Base-by-base conservation (phyloP, 2,888 invertebrate genomes). In the Platycnemis pennipes region DNA sequence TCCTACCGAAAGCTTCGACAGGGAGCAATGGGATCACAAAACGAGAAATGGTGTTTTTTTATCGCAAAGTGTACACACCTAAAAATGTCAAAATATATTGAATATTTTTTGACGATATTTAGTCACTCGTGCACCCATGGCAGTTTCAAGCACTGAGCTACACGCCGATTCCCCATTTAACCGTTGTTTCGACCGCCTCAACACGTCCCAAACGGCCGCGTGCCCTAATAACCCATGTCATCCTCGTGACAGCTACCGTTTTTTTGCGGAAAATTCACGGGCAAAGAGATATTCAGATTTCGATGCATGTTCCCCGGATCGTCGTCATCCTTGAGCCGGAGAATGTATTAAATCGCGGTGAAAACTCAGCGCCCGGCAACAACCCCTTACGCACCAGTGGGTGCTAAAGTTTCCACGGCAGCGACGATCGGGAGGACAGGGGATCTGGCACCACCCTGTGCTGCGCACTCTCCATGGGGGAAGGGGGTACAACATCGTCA, bases 341-440 rank as follows among this genome's bases (percentile, higher is more conserved):
- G 77, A 77, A 77, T 77, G 77, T 26, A 77, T 37, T 77, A 77
- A 77, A 77, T 77, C 77, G 77, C 37, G 31, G 77, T 77, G 77
- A 77, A 77, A 77, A 77, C 77, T 77, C 77, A 31, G 77, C 77
- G 16, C 31, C 77, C n/a, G 31, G 77, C 77, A 77, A 77, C 77
- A 77, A 77, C 77, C 77, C 77, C 77, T 63, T 77, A 77, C 77
- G 77, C 77, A 31, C 69, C 77, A 8, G 11, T 31, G 37, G 77
- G 77, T 77, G 77, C 13, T 31, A 77, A 77, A 77, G 77, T 31
- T 31, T 77, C 8, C 37, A n/a, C n/a, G 63, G 63, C 63, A 63
- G 63, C 5, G 16, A 63, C 63, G 7, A 22, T 7, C 13, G 31
- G 37, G 37, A 2, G 77, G 8, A 5, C 63, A 26, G 77, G 37